Base-by-base conservation (phyloP, 2,113 vertebrate genomes). In the Brachirus orientalis region DNA sequence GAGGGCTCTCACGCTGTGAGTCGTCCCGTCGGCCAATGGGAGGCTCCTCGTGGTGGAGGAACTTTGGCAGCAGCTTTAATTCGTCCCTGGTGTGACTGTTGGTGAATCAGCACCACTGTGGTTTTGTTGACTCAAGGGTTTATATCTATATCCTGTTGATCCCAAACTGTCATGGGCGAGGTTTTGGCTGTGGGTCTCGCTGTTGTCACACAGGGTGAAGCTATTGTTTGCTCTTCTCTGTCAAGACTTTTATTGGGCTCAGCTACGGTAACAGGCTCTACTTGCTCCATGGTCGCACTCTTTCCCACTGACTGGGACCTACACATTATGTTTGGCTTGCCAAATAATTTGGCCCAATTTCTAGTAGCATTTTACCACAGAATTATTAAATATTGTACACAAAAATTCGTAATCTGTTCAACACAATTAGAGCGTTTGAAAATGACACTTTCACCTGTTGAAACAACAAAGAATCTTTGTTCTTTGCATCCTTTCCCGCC, bases 31-130 rank as follows among this genome's bases (percentile, higher is more conserved):
- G 81, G 57, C 63, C 54, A 60, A 44, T 52, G 58, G 47, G 72
- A 61, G 45, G 50, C 16, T 45, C 43, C 41, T 22, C 12, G 16
- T 54, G 4, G 16, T 19, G 64, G 38, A 61, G 50, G 47, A 74
- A 72, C 65, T n/a, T 53, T 72, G 53, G 65, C 50, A 65, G 66
- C 58, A 13, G 75, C 61, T 67, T 38, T 83, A 78, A 78, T 72
- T 61, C 70, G 28, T 61, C 70, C 22, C n/a, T 74, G 72, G 52
- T 54, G 51, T 35, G 63, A 76, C 84, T 65, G 86, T 75, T 76
- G 75, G 80, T 84, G 77, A 85, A 86, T 88, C 84, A 79, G 69
- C 79, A 81, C 2, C 80, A 63, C 56, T 54, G 43, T 59, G 48
- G 79, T 48, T 77, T 53, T 66, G 73, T 69, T 85, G 73, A 73